Evolutionary conservation across 92 coral and sea anemone species (phyloP).

Genomic region (Palythoa grandis): DNA sequence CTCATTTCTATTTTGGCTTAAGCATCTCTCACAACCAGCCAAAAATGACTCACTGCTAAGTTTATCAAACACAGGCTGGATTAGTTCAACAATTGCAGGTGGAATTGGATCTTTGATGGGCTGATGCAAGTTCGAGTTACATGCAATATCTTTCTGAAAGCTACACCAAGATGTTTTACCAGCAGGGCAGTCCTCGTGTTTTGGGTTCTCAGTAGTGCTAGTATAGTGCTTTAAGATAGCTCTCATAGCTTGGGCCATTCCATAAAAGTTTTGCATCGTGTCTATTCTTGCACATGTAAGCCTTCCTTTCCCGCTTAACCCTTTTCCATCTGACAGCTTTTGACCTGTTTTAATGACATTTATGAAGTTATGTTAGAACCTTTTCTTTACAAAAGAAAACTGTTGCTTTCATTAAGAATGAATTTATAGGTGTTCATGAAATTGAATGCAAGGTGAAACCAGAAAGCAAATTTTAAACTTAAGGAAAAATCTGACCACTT

Average conservation of each 20-base stretch:
- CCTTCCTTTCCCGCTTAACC: conserved; percentile 30
- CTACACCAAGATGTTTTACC: conserved; percentile 57
- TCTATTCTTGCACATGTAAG: conserved; percentile 20
- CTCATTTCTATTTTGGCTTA: conserved; percentile 55
- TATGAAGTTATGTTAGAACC: background rate
- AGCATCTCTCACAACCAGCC: conserved; percentile 65
- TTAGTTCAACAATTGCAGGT: conserved; percentile 53
- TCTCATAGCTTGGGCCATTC: conserved; percentile 44
- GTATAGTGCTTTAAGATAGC: conserved; percentile 58
- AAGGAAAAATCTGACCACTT: background rate
- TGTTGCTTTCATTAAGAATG: background rate
- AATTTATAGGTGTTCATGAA: background rate
- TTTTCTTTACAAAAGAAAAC: too few species aligned
- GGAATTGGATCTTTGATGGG: conserved; percentile 62
- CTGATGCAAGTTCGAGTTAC: conserved; percentile 25
- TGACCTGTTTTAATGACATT: conserved; percentile 16
- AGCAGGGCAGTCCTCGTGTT: conserved; percentile 61
- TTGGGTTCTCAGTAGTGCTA: conserved; percentile 57
- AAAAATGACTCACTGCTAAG: conserved; percentile 51
- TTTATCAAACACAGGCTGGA: conserved; percentile 51
- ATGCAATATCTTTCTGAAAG: conserved; percentile 55
- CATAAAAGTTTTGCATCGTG: conserved; percentile 47
- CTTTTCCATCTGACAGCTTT: conserved; percentile 26
- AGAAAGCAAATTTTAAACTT: background rate
- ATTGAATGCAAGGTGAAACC: background rate